These are phyloP conservation scores for Chromoteleia sp. DNA, from an alignment of 2,888 invertebrate genomes.

Conservation along the genomic window DNA sequence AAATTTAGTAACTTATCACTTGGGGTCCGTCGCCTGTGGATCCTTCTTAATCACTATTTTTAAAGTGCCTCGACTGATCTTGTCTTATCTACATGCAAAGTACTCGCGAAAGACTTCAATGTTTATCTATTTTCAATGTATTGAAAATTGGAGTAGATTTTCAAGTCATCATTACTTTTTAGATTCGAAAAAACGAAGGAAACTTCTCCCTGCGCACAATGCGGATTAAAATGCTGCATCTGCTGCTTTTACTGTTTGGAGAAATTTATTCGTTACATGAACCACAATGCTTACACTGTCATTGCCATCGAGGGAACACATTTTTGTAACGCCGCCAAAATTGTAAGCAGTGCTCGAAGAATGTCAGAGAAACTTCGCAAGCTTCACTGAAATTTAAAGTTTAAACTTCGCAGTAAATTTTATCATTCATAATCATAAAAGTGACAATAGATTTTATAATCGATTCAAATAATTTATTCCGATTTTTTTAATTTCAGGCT, in stretches of 20 bases:
- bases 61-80: slow-evolving; percentile 94
- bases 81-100: slow-evolving; percentile 96
- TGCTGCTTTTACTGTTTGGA: slow-evolving; percentile 97
- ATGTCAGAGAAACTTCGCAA: background rate
- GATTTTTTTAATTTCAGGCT: no score
- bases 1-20: slow-evolving; percentile 93
- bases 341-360: slow-evolving; percentile 86
- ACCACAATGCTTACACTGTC: slow-evolving; percentile 97
- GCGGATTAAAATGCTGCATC: slow-evolving; percentile 92
- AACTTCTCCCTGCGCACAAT: slow-evolving; percentile 90
- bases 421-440: no score
- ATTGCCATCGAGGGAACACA: slow-evolving; percentile 96
- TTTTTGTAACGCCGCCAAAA: slow-evolving; percentile 95
- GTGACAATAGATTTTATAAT: slow-evolving; percentile 11
- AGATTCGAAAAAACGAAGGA: slow-evolving; percentile 89
- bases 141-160: no score
- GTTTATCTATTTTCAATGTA: slow-evolving; percentile 14
- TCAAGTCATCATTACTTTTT: no score
- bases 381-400: no score
- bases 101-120: no score
- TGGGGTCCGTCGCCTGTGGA: slow-evolving; percentile 98
- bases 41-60: slow-evolving; percentile 96
- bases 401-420: no score
- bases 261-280: slow-evolving; percentile 95
- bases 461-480: no score